Evolutionary conservation across 2,113 vertebrate species (phyloP).

Genomic region (Nibea albiflora): DNA sequence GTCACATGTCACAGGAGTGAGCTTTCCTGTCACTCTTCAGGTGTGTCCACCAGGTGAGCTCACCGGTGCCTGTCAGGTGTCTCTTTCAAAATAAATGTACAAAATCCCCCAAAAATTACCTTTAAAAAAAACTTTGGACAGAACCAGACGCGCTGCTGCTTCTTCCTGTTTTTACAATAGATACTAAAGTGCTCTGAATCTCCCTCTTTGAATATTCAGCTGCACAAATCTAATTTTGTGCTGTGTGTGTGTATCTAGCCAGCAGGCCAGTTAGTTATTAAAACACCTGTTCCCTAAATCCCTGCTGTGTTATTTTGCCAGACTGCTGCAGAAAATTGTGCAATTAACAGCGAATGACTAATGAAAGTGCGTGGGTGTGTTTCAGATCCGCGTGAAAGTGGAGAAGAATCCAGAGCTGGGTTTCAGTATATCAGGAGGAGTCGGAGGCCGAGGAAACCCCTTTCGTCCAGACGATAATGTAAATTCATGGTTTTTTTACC

Average conservation of each 20-base stretch:
- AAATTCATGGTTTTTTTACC: conserved; percentile 59
- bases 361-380: conserved; percentile 52
- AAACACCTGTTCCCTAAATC: neutral
- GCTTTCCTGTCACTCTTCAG: no score
- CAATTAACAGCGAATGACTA: neutral
- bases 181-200: no score
- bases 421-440: conserved; percentile 99
- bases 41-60: no score
- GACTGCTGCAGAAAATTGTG: neutral
- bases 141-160: no score
- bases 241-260: neutral
- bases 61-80: no score
- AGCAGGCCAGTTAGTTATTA: neutral
- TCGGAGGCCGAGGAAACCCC: conserved; percentile 96
- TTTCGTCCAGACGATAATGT: conserved; percentile 96
- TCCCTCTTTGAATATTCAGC: no score
- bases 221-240: neutral
- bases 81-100: no score
- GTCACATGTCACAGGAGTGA: no score
- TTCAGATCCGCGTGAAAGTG: conserved; percentile 93
- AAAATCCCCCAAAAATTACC: no score
- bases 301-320: neutral
- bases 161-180: no score
- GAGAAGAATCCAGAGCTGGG: conserved; percentile 98
- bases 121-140: no score